phyloP scores from a whole-genome alignment of 2,888 invertebrate species.

The Pimpla rufipes region DNA sequence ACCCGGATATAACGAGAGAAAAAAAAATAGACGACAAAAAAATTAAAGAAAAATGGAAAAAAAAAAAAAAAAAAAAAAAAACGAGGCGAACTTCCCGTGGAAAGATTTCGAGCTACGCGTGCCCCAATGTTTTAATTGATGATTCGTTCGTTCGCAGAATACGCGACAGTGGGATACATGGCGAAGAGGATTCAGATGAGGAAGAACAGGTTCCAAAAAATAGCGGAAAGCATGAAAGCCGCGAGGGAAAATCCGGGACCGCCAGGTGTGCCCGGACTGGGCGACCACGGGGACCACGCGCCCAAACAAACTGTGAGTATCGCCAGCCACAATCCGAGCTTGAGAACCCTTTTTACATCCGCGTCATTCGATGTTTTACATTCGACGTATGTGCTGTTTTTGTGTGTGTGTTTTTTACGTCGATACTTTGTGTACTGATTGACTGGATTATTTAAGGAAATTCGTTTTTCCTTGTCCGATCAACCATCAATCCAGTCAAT shows the following conservation, averaged over 20 bases:
- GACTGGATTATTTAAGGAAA: too few species aligned
- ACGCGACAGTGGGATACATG: conserved; percentile 99
- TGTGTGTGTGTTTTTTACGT: conserved; percentile 16
- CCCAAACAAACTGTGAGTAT: conserved; percentile 92
- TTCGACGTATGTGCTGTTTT: conserved; percentile 24
- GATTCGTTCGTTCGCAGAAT: conserved; percentile 89
- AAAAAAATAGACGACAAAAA: too few species aligned
- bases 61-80: conserved; percentile 36
- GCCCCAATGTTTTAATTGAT: conserved; percentile 61
- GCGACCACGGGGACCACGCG: conserved; percentile 89
- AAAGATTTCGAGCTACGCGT: conserved; percentile 58
- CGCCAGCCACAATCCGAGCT: conserved; percentile 75
- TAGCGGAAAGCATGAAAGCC: conserved; percentile 96
- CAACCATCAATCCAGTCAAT: too few species aligned
- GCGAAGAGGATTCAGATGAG: conserved; percentile 98
- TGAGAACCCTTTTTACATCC: conserved; percentile 36
- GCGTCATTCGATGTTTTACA: conserved; percentile 15
- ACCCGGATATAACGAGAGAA: conserved; percentile 41
- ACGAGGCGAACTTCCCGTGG: conserved; percentile 52
- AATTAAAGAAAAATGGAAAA: conserved; percentile 17
- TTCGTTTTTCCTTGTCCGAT: too few species aligned
- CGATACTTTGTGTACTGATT: background rate
- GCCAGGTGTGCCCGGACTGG: conserved; percentile 89
- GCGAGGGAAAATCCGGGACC: conserved; percentile 89
- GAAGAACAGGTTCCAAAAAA: conserved; percentile 97